Base-by-base conservation (phyloP, 2,797 vertebrate genomes). In the Leucoraja ocellata region DNA sequence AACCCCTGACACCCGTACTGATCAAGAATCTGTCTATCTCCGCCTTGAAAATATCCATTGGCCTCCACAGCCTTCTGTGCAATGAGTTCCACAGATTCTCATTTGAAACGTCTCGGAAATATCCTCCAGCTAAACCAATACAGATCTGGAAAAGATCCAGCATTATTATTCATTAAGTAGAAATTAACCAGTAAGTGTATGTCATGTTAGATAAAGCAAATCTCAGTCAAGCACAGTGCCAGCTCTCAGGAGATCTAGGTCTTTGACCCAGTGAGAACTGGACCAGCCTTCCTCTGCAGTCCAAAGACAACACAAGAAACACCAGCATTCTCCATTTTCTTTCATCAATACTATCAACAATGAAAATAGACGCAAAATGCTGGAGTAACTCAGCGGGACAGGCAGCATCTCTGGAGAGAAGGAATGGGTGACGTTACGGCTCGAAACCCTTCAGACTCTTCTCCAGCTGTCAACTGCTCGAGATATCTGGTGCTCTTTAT, bases 161-260 rank as follows among this genome's bases (percentile, higher is more conserved):
- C 84, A 61, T 88, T 88, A 88, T 88, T 88, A 88, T 2, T 88
- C 68, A 88, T 88, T 88, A 88, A 88, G 16, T 88, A 68, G n/a
- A 65, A 88, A 88, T 88, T 61, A 23, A 88, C 16, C 84, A 88
- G 84, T 32, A 88, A 88, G 84, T 88, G 63, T 68, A 65, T 16
- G 36, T 68, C 68, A 68, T 88, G 84, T 88, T 36, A 36, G 84
- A 68, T 88, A 23, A 63, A 61, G 14, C 32, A 63, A 88, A 88
- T 36, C 63, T 88, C 84, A 88, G 84, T 63, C 84, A 88, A 68
- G 68, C 32, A 88, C 21, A 36, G n/a, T 65, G 61, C 84, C 61
- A 88, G 84, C n/a, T 88, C 36, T 16, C 8, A 88, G n/a, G n/a
- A 88, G n/a, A 28, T 65, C 14, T 14, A n/a, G 63, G 36, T 88